phyloP scores from a whole-genome alignment of 2,888 invertebrate species.

The Ganaspis brasiliensis region DNA sequence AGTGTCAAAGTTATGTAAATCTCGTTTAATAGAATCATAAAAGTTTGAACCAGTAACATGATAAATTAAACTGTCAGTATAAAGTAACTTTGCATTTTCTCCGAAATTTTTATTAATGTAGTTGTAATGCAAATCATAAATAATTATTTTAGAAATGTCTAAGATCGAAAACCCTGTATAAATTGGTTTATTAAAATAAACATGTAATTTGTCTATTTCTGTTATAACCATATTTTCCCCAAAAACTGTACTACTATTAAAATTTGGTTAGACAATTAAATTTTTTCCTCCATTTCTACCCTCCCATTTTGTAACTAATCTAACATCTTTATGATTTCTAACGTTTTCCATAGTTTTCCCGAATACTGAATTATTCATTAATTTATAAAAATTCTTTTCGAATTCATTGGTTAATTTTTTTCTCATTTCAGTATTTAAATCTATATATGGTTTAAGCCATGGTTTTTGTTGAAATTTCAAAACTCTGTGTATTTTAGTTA shows the following conservation, averaged over 20 bases:
- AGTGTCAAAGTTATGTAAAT: constrained; percentile 72
- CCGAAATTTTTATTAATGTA: constrained; percentile 43
- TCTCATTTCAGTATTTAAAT: constrained; percentile 74
- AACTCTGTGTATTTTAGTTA: constrained; percentile 71
- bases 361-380: constrained; percentile 52
- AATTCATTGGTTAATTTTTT: constrained; percentile 70
- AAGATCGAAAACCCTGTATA: constrained; percentile 56
- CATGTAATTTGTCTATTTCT: constrained; percentile 47
- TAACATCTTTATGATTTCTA: constrained; percentile 73
- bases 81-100: constrained; percentile 61
- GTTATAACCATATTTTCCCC: constrained; percentile 39
- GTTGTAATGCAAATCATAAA: too few relatives aligned
- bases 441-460: constrained; percentile 76
- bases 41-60: constrained; percentile 72
- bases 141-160: not conserved
- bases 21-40: constrained; percentile 66
- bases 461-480: constrained; percentile 74
- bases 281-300: constrained; percentile 61
- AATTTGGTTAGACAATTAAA: constrained; percentile 45
- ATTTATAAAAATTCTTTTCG: constrained; percentile 74
- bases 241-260: not conserved
- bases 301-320: constrained; percentile 64
- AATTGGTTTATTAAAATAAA: constrained; percentile 55
- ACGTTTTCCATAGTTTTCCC: constrained; percentile 77
- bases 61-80: constrained; percentile 71